phyloP scores from a whole-genome alignment of 2,888 invertebrate species.

The Cremastinae sp. region DNA sequence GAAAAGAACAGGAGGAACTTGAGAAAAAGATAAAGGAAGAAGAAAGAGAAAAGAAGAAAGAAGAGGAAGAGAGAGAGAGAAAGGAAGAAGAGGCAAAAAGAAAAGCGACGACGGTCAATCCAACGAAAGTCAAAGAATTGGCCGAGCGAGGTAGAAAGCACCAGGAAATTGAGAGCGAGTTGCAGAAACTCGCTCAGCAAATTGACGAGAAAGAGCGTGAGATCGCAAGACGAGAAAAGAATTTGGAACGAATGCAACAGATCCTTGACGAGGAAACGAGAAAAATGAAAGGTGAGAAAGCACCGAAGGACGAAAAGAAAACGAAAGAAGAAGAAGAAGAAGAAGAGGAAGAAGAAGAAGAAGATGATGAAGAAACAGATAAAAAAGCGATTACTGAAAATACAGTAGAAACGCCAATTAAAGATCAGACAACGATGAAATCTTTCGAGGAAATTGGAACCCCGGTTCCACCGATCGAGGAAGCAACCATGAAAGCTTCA shows the following conservation, averaged over 20 bases:
- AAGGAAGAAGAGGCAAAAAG: conserved; percentile 1
- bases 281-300: conserved; percentile 49
- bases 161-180: conserved; percentile 54
- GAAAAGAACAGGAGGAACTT: conserved; percentile 24
- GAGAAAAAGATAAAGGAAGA: not conserved
- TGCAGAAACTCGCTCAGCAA: conserved; percentile 54
- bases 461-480: conserved; percentile 49
- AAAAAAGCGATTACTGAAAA: no score
- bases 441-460: conserved; percentile 28
- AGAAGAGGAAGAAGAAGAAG: conserved; percentile 43
- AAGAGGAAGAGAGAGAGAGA: not conserved
- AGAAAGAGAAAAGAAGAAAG: no score
- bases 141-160: conserved; percentile 39
- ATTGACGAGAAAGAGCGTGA: conserved; percentile 49
- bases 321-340: conserved; percentile 56
- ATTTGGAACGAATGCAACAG: conserved; percentile 25
- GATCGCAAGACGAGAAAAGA: conserved; percentile 44
- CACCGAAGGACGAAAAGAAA: conserved; percentile 44
- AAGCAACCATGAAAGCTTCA: conserved; percentile 20
- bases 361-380: conserved; percentile 30
- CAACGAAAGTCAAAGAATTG: conserved; percentile 29
- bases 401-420: conserved; percentile 23
- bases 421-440: conserved; percentile 12
- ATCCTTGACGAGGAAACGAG: conserved; percentile 58
- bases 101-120: conserved; percentile 36